Base-by-base conservation (phyloP, 2,888 invertebrate genomes). In the Erebia aethiops region DNA sequence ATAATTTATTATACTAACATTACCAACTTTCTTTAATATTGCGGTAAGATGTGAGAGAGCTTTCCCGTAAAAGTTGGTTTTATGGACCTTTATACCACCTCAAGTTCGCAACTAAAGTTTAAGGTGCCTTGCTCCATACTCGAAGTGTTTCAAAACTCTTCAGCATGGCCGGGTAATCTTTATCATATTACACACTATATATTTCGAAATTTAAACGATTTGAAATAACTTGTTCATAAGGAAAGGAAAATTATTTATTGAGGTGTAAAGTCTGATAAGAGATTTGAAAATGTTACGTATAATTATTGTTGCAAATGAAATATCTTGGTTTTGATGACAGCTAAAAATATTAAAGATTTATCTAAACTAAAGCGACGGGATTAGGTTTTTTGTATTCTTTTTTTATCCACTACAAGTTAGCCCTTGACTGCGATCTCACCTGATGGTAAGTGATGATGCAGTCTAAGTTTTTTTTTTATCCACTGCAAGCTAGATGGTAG, bases 161-260 rank as follows among this genome's bases (percentile, higher is more conserved):
- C 26, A 26, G 63, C 63, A 63, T 63, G 70, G 65, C 46, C 60
- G 68, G 68, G 51, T 73, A 68, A 73, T 73, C 65, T 67, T 70
- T 58, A 63, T 26, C 65, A n/a, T n/a, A n/a, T n/a, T n/a, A n/a
- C n/a, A 43, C 14, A 49, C 58, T 46, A 54, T 46, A 68, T 67
- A 67, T 43, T 41, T 18, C 18, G 7, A 56, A 56, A 18, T 65
- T 65, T 65, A 41, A 41, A n/a, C 35, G 43, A 13, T 18, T 61
- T 51, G n/a, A n/a, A 51, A n/a, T 11, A 61, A 46, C 54, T 54
- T 54, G 13, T 61, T n/a, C 43, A 16, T 43, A 43, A 43, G 18
- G 60, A 16, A 4, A 3, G 49, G 14, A 49, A 14, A 1, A 49
- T 49, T 35, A 1, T 35, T 35, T 35, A 35, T 26, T 35, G 35